A percentile compares a stretch with the other conserved stretches of the same genome.
Conservation (phyloP, 92 coral and sea anemone genomes). For the Galaxea fascicularis region DNA sequence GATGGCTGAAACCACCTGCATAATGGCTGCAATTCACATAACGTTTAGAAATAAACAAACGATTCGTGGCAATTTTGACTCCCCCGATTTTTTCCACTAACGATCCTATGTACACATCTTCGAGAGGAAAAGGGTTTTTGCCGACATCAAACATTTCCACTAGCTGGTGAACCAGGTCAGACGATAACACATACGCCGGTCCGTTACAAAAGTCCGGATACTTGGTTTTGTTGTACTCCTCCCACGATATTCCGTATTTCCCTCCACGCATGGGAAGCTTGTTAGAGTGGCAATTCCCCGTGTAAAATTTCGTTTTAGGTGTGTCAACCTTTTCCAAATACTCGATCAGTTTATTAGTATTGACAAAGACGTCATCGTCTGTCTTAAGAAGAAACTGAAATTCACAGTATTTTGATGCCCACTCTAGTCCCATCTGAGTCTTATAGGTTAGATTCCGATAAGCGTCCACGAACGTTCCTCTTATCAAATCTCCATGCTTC, state of each 20-base stretch:
- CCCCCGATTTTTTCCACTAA: not conserved
- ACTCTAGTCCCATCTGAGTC: no score
- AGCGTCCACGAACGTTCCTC: conserved; percentile 36
- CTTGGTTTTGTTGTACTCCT: conserved; percentile 38
- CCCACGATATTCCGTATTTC: conserved; percentile 39
- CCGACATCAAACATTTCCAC: conserved; percentile 34
- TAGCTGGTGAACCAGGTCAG: conserved; percentile 33
- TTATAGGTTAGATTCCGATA: conserved; percentile 60
- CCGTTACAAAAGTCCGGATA: conserved; percentile 59
- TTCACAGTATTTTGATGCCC: no score
- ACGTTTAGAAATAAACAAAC: not conserved
- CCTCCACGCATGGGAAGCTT: conserved; percentile 53
- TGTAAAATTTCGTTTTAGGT: no score
- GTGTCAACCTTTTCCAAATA: conserved; percentile 9
- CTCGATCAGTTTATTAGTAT: conserved; percentile 40
- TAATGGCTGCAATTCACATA: not conserved
- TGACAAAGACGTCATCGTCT: conserved; percentile 68
- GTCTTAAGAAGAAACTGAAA: no score
- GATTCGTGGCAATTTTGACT: not conserved
- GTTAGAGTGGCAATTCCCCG: no score
- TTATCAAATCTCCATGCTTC: conserved; percentile 47
- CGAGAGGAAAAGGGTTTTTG: conserved; percentile 45
- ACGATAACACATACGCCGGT: conserved; percentile 50
- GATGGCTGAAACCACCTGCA: not conserved
- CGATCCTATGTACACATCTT: conserved; percentile 53